Base-by-base conservation (phyloP, 2,888 invertebrate species). In the Thymelicus lineola region DNA sequence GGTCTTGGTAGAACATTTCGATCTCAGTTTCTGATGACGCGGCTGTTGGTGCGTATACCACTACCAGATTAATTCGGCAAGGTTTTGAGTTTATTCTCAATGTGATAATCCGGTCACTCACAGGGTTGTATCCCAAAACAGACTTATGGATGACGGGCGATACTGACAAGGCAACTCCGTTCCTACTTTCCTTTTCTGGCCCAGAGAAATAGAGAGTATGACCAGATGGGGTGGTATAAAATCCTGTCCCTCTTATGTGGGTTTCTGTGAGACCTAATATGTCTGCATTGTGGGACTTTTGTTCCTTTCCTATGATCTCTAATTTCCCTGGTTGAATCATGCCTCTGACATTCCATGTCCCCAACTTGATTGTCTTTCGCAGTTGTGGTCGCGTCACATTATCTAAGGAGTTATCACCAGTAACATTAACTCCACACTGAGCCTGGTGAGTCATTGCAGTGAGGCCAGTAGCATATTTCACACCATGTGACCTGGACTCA, bases 271-370 rank as follows among this genome's bases (percentile, higher is more conserved):
- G 45, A 6, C 61, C 61, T 45, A 62, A 35, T 15, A 62, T 62
- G 35, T 48, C 28, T 15, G 17, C 12, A 4, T 60, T 38, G 20
- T 60, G 17, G 38, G 17, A 20, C 7, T 20, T 17, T 12, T 62
- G 62, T 48, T 62, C 62, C 36, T n/a, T 35, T n/a, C 35, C 48
- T 35, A 62, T 62, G 35, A 62, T 10, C 35, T 62, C 35, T 14
- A 6, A 7, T 9, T 62, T 62, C 10, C 46, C 61, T 35, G 48
- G n/a, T 35, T 57, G 12, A 3, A 62, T 48, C 61, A 61, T 61
- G 46, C 61, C 48, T 9, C 48, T 28, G 14, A 63, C 63, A 63
- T 63, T 63, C 63, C 38, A 63, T 5, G 63, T 63, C 12, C 50
- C 63, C 12, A 63, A 10, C 9, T 12, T 50, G 10, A 63, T 50